Conservation (phyloP, 2,797 vertebrate species). For the Crenichthys baileyi region DNA sequence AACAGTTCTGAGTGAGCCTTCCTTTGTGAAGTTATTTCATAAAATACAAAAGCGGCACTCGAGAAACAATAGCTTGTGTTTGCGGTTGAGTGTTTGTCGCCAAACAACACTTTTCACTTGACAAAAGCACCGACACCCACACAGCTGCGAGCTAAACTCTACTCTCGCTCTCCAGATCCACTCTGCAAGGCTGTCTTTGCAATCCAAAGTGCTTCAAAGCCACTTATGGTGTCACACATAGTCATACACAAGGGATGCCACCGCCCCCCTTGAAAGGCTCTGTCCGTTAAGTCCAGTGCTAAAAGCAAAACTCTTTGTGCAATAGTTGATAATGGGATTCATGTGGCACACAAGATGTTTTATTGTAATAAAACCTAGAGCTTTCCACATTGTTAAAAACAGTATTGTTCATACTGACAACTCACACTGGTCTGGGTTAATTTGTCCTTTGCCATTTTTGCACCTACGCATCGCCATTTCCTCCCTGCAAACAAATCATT, state of each 20-base stretch:
- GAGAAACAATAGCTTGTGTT: constrained; percentile 66
- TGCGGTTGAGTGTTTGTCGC: constrained; percentile 67
- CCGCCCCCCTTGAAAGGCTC: background rate
- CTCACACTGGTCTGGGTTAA: background rate
- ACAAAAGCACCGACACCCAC: constrained; percentile 70
- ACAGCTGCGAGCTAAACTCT: constrained; percentile 52
- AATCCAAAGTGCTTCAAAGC: constrained; percentile 57
- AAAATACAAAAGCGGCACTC: constrained; percentile 61
- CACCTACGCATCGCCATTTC: background rate
- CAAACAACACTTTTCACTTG: constrained; percentile 70
- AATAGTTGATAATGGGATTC: background rate
- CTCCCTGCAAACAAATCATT: background rate
- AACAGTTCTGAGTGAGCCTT: constrained; percentile 51
- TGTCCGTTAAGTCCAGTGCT: constrained; percentile 30
- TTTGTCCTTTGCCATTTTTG: background rate
- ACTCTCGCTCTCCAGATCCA: constrained; percentile 56
- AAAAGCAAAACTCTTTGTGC: constrained; percentile 14
- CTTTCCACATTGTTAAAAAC: background rate
- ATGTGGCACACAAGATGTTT: background rate
- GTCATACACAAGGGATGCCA: constrained; percentile 27
- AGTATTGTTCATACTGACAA: background rate
- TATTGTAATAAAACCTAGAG: background rate
- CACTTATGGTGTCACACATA: constrained; percentile 48
- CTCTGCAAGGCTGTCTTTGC: constrained; percentile 37
- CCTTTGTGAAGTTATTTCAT: constrained; percentile 52